phyloP scores from a whole-genome alignment of 2,113 vertebrate species.

The Antennarius striatus region DNA sequence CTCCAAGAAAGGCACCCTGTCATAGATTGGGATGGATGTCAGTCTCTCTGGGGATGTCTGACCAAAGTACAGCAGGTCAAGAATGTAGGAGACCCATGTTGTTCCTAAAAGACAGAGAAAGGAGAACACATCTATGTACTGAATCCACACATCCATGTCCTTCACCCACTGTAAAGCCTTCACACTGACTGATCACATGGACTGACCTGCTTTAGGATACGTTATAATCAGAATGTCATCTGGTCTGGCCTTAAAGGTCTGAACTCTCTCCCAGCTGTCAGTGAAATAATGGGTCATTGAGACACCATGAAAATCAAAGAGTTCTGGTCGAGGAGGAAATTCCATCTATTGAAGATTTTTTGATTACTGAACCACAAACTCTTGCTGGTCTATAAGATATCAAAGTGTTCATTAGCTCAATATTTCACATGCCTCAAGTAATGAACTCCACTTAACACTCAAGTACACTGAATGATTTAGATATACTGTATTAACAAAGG shows the following conservation, averaged over 20 bases:
- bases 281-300: conserved; percentile 58
- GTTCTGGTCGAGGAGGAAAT: conserved; percentile 13
- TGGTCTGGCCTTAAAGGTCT: conserved; percentile 77
- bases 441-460: too few relatives aligned
- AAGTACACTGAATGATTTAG: too few relatives aligned
- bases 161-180: too few relatives aligned
- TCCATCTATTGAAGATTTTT: neutral
- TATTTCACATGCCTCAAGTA: too few relatives aligned
- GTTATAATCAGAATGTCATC: conserved; percentile 83
- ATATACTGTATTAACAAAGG: too few relatives aligned
- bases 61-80: conserved; percentile 77
- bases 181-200: neutral
- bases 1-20: conserved; percentile 81
- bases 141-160: too few relatives aligned
- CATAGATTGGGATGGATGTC: conserved; percentile 59
- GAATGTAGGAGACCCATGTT: conserved; percentile 82
- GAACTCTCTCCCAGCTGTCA: conserved; percentile 78
- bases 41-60: conserved; percentile 58
- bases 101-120: conserved; percentile 68
- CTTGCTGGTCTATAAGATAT: too few relatives aligned
- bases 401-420: too few relatives aligned
- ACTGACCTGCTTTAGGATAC: conserved; percentile 84
- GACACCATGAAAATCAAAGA: conserved; percentile 76
- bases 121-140: too few relatives aligned
- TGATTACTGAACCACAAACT: too few relatives aligned